phyloP scores from a whole-genome alignment of 2,888 invertebrate species.

The Orchesellides sinensis region DNA sequence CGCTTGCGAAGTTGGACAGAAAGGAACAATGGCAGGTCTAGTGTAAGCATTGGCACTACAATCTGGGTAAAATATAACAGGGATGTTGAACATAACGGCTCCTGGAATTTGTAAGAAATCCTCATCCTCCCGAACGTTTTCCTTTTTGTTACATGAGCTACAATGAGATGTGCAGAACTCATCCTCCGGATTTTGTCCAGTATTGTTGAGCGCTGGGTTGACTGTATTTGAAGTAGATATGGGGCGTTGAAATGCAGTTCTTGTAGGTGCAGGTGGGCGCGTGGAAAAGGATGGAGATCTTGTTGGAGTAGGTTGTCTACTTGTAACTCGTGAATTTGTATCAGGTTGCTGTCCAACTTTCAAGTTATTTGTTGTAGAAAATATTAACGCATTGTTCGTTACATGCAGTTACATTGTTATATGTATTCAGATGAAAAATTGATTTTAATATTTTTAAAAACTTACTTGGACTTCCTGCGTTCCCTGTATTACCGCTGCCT shows the following conservation, averaged over 20 bases:
- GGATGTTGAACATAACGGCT: constrained; percentile 70
- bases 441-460: not conserved
- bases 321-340: too few relatives aligned
- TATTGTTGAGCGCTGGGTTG: not conserved
- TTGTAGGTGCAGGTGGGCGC: not conserved
- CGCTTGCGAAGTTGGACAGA: constrained; percentile 67
- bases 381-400: too few relatives aligned
- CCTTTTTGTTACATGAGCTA: constrained; percentile 51
- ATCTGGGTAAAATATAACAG: constrained; percentile 74
- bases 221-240: not conserved
- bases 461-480: not conserved
- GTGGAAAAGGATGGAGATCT: not conserved
- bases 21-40: constrained; percentile 73
- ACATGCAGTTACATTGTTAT: too few relatives aligned
- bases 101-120: constrained; percentile 72
- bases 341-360: too few relatives aligned
- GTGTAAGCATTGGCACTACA: constrained; percentile 70
- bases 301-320: not conserved
- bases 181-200: not conserved
- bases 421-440: too few relatives aligned
- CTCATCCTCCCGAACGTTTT: constrained; percentile 48
- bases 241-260: not conserved
- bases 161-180: constrained; percentile 49
- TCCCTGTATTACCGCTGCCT: not conserved
- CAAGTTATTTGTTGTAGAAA: too few relatives aligned